Evolutionary conservation across 2,797 vertebrate species (phyloP), one percentile per base, ranked within the genome.

Genomic region (Notamacropus eugenii): DNA sequence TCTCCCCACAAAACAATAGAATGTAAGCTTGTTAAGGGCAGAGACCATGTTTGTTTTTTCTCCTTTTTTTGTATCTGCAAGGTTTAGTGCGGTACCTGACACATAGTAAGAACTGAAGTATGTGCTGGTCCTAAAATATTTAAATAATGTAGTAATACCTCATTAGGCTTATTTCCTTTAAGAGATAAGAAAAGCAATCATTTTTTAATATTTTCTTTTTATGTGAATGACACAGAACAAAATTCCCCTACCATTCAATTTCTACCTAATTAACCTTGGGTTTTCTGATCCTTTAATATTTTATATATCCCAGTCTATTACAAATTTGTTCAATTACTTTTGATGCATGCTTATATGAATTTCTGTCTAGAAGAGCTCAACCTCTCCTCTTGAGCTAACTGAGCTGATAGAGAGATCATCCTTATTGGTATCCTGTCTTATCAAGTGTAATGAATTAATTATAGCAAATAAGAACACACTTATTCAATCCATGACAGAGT

Each of bases 391-490:
- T 93, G 28, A 62, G 29, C 59, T 54, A 91, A 93, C 54, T 57
- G 55, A 62, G n/a, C 59, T 92, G 91, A 94, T 59, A 55, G 52
- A 87, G 55, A 55, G 90, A 0, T 54, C 56, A 95, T 34, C 59
- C 46, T 29, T 96, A 52, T 55, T 96, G 62, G 46, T 62, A 93
- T 34, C 93, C 34, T 31, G 4, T 92, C 55, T 54, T 92, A 92
- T 29, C 19, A 34, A 16, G 14, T 95, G 11, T 92, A 4, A 92
- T 62, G 62, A 46, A 55, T 59, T 94, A 95, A 91, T 92, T 90
- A 40, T 54, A 91, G 40, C 54, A n/a, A 96, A 96, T 92, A 58
- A 82, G 91, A 55, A 97, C 82, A 90, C 62, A 92, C 46, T 96
- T 50, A 46, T 34, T 9, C 97, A 59, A n/a, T 90, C 40, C 67